Evolutionary conservation across 2,113 vertebrate genomes (phyloP), one percentile per base, ranked within the genome.

Genomic region (Sceloporus tristichus): DNA sequence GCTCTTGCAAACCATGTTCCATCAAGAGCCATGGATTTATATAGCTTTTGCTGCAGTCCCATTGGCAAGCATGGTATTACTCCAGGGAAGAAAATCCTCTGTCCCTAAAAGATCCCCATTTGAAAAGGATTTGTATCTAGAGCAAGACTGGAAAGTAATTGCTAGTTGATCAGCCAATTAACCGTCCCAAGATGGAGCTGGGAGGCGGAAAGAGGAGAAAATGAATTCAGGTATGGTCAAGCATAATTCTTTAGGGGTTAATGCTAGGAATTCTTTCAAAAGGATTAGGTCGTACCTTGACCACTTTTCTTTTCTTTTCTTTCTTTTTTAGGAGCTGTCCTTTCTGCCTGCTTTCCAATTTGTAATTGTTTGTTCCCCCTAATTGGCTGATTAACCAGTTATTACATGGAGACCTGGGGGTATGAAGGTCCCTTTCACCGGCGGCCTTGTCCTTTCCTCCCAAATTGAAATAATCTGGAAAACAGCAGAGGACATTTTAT

Each of bases 111-210:
- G 89, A 90, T 95, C 92, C 91, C 87, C 84, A 84, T 95, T 95
- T 89, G 94, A 93, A 91, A 91, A 74, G 90, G 83, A 82, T 9
- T 34, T 1, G 38, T 94, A 79, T 92, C 40, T 79, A 91, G 91
- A 90, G 93, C 87, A 71, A 48, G 86, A 91, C 93, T 91, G 94
- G 88, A 92, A 90, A 87, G 93, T 96, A 97, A 97, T 96, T 96
- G 94, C 94, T 93, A 94, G 94, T 95, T 97, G 96, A 97, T 95
- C 95, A 96, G 94, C 95, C 96, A 96, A 97, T 97, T 96, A 97
- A 95, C 94, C 95, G 94, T 94, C 88, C 91, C 93, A 96, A 96
- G 16, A 65, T 94, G 94, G 94, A 96, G 91, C 90, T 92, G 94
- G 85, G 88, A 86, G 90, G 90, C 84, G 59, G 92, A 8, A 88